Evolutionary conservation across 2,888 invertebrate genomes (phyloP), one percentile per base, ranked within the genome.

Genomic region (Shargacucullia verbasci): DNA sequence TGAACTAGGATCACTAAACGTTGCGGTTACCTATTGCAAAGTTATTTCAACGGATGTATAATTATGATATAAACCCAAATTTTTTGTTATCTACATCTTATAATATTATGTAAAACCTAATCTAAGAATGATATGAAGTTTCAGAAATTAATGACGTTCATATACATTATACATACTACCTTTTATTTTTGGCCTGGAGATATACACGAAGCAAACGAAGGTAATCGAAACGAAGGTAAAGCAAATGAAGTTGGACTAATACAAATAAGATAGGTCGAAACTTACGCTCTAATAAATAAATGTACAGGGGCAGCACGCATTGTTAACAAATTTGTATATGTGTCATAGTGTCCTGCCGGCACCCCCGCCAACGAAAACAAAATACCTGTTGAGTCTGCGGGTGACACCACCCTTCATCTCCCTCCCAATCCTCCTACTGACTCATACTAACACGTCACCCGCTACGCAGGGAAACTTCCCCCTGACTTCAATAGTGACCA

Each of bases 351-450:
- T 39, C 38, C 35, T 38, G 34, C 35, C 31, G 35, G 12, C 46
- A 38, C 14, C 12, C n/a, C 29, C 31, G 44, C 29, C 15, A 38
- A 41, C 57, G 38, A 14, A 47, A 67, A 59, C 63, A 65, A 47
- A 49, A 62, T 60, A 73, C 72, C 70, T 68, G 70, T 74, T 66
- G 74, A 49, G 55, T 48, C 67, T 76, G 76, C 46, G 20, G 27
- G 39, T 70, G 73, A 73, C 76, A 72, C 46, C 48, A 47, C 52
- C 62, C 50, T 13, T 2, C n/a, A n/a, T n/a, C 8, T 6, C n/a
- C 6, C n/a, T 8, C 9, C 20, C 9, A 7, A 6, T 6, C 13
- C 41, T 10, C 10, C 13, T 13, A 8, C 31, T 12, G 20, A 4
- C 12, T 29, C 40, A 10, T 37, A 10, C 25, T 7, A 13, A 0